These are phyloP conservation scores for Tetragonula carbonaria DNA, from an alignment of 2,888 invertebrate genomes.

Conservation along the genomic window DNA sequence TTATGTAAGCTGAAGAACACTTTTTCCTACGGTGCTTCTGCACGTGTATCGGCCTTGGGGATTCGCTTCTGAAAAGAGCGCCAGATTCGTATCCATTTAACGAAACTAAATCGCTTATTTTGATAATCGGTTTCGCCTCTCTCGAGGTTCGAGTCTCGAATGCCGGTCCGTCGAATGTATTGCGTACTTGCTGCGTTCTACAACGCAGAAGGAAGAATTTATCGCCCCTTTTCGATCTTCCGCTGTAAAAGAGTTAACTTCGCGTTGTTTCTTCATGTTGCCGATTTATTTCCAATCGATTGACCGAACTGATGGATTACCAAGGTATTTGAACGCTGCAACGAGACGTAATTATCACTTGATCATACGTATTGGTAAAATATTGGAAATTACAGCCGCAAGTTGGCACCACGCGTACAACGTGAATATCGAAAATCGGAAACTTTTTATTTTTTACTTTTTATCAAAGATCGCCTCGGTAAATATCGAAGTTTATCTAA, in stretches of 20 bases:
- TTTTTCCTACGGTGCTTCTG: slow-evolving; percentile 48
- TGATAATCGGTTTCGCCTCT: slow-evolving; percentile 12
- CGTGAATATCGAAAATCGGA: too few relatives aligned
- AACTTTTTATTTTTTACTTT: too few relatives aligned
- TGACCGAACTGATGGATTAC: too few relatives aligned
- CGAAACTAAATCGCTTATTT: slow-evolving; percentile 44
- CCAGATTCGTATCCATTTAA: slow-evolving; percentile 40
- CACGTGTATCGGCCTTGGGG: slow-evolving; percentile 52
- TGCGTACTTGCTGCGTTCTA: not conserved
- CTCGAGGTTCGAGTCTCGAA: slow-evolving; percentile 8
- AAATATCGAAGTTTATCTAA: not conserved
- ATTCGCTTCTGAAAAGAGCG: slow-evolving; percentile 40
- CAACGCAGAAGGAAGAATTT: not conserved
- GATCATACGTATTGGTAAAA: not conserved
- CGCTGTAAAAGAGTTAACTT: too few relatives aligned
- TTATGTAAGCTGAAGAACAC: slow-evolving; percentile 75
- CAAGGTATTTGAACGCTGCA: not conserved
- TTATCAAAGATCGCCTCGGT: not conserved
- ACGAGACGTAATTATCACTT: not conserved
- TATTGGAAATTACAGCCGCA: not conserved
- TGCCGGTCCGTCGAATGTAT: not conserved
- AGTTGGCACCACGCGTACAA: too few relatives aligned
- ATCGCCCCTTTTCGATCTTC: not conserved
- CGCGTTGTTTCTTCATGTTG: not conserved
- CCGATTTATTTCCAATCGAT: too few relatives aligned